phyloP scores from a whole-genome alignment of 2,797 vertebrate genomes.

The Chrysocyon brachyurus region DNA sequence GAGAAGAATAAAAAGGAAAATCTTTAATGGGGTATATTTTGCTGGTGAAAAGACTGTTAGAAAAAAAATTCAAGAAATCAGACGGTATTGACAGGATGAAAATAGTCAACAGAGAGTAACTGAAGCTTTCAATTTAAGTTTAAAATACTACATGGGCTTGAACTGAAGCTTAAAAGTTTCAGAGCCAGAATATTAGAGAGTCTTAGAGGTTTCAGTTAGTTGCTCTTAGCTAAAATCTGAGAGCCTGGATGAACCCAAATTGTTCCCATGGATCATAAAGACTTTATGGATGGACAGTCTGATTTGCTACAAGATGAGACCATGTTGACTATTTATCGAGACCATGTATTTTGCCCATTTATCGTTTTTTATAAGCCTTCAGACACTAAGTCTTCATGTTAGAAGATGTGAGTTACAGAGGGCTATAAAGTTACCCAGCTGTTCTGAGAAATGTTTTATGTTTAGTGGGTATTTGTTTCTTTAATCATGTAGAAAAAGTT shows the following conservation, averaged over 20 bases:
- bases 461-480: slow-evolving; percentile 53
- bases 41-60: slow-evolving; percentile 34
- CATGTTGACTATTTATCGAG: slow-evolving; percentile 11
- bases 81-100: not conserved
- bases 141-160: not conserved
- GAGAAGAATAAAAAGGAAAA: not conserved
- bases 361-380: slow-evolving; percentile 41
- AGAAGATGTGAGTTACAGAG: slow-evolving; percentile 64
- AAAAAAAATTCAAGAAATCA: not conserved
- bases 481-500: slow-evolving; percentile 44
- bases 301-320: not conserved
- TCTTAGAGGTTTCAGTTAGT: not conserved
- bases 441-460: slow-evolving; percentile 61
- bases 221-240: slow-evolving; percentile 51
- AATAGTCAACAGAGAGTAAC: not conserved
- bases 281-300: slow-evolving; percentile 18
- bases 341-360: slow-evolving; percentile 59
- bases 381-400: slow-evolving; percentile 55
- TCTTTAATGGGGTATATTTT: not conserved
- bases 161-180: not conserved
- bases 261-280: slow-evolving; percentile 19
- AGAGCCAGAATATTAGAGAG: not conserved
- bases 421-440: slow-evolving; percentile 69
- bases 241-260: not conserved
- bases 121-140: slow-evolving; percentile 32